Percentiles rank a stretch among this genome's conserved stretches.
Evolutionary conservation across 2,797 vertebrate genomes (phyloP).

Genomic region (Coccyzus lansbergi): DNA sequence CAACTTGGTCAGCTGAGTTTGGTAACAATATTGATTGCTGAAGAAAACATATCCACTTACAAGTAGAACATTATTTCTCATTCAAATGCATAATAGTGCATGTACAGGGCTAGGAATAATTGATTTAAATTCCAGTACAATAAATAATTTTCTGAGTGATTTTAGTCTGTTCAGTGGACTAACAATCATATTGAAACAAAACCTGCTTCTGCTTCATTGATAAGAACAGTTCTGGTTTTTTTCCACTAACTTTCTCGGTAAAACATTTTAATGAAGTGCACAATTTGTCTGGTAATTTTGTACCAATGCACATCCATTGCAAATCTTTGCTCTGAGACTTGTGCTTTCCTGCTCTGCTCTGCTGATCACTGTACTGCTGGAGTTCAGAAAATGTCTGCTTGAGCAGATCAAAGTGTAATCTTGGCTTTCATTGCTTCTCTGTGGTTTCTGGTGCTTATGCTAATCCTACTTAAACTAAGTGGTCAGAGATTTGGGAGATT

Average conservation of each 20-base stretch:
- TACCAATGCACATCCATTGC: background rate
- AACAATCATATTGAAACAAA: background rate
- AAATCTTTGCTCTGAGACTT: slow-evolving; percentile 24
- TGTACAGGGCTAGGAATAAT: background rate
- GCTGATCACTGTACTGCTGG: background rate
- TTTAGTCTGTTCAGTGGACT: background rate
- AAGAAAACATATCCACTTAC: background rate
- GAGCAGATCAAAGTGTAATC: slow-evolving; percentile 71
- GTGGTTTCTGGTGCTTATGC: slow-evolving; percentile 62
- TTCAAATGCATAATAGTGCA: background rate
- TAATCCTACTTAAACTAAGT: slow-evolving; percentile 66
- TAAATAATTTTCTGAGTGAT: background rate
- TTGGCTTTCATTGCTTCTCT: slow-evolving; percentile 63
- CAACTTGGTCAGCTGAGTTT: background rate
- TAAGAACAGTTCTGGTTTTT: background rate
- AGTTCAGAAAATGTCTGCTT: slow-evolving; percentile 69
- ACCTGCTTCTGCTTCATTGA: background rate
- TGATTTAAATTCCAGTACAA: background rate
- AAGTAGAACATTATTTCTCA: background rate
- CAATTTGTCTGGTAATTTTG: background rate
- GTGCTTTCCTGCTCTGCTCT: background rate
- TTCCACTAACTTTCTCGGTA: background rate
- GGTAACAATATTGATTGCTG: background rate
- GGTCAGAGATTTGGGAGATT: slow-evolving; percentile 66
- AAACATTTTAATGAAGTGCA: slow-evolving; percentile 2